A percentile compares a stretch with the other conserved stretches of the same genome.
phyloP scores from a whole-genome alignment of 2,888 invertebrate genomes.

The Cataglyphis rosenhaueri region DNA sequence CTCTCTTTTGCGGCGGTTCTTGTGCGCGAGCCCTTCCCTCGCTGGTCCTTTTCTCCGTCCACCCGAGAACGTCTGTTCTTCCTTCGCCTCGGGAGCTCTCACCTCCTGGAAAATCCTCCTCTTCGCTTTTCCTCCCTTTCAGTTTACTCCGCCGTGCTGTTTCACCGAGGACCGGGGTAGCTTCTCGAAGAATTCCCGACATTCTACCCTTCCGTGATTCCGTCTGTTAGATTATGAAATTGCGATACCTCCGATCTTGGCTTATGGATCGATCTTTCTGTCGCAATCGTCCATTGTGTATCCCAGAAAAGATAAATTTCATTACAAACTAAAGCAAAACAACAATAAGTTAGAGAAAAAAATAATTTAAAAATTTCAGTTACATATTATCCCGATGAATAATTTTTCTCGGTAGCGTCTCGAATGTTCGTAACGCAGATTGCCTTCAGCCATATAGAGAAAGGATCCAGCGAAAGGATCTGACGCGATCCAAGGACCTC shows the following conservation, averaged over 20 bases:
- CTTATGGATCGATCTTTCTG: slow-evolving; percentile 20
- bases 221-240: slow-evolving; percentile 49
- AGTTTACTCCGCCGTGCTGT: neutral
- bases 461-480: neutral
- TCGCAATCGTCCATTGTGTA: neutral
- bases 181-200: slow-evolving; percentile 48
- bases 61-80: slow-evolving; percentile 39
- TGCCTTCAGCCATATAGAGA: neutral
- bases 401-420: neutral
- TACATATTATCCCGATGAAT: neutral
- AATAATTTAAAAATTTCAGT: neutral
- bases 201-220: slow-evolving; percentile 41
- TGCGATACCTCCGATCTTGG: slow-evolving; percentile 28
- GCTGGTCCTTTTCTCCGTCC: slow-evolving; percentile 59
- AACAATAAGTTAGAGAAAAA: neutral
- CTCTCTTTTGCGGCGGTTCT: slow-evolving; percentile 18
- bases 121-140: neutral
- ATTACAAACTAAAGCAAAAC: neutral
- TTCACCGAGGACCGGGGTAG: neutral
- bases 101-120: slow-evolving; percentile 57
- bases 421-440: neutral
- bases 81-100: slow-evolving; percentile 36
- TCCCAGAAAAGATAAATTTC: neutral
- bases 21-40: slow-evolving; percentile 35
- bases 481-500: neutral